Base-by-base conservation (phyloP, 2,797 vertebrate genomes). In the Knipowitschia caucasica region DNA sequence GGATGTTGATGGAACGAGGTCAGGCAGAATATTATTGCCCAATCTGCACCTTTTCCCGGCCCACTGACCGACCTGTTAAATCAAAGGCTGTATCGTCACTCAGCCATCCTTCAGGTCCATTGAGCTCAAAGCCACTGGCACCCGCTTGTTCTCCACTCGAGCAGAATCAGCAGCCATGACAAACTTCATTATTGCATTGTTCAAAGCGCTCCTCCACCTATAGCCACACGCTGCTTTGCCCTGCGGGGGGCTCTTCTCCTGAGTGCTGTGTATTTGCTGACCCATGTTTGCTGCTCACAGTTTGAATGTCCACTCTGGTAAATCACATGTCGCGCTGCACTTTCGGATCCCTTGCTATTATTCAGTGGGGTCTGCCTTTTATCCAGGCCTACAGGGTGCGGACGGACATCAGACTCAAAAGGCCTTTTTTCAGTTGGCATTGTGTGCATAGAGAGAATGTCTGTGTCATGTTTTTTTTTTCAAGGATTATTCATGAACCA, bases 161-260 rank as follows among this genome's bases (percentile, higher is more conserved):
- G 79, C 83, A 73, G 77, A 86, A 84, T 84, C 73, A 75, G 67
- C 29, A 50, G 56, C 64, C 55, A 69, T 79, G 82, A 86, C 80
- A 86, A 86, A 81, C 78, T 80, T 84, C 81, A 79, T 86, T 83
- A 84, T 71, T 77, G 69, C 76, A 69, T 64, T 73, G 62, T 51
- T 73, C 69, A 79, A 65, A 73, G 60, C 8, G n/a, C 60, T 78
- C 66, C 59, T 81, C 67, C 61, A 88, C 83, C 84, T 86, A 81
- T 69, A 62, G 72, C 65, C 78, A 65, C 56, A 61, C 72, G 69
- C 45, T 71, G 69, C 43, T 55, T 36, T 75, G 64, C 75, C 80
- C 77, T 36, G 70, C 26, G 54, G 72, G 65, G 54, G 64, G 56
- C 50, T 73, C 67, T 67, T 72, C 66, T 73, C 59, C 64, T 71